phyloP scores from a whole-genome alignment of 1,140 invertebrate species.

The Mamestra configurata region DNA sequence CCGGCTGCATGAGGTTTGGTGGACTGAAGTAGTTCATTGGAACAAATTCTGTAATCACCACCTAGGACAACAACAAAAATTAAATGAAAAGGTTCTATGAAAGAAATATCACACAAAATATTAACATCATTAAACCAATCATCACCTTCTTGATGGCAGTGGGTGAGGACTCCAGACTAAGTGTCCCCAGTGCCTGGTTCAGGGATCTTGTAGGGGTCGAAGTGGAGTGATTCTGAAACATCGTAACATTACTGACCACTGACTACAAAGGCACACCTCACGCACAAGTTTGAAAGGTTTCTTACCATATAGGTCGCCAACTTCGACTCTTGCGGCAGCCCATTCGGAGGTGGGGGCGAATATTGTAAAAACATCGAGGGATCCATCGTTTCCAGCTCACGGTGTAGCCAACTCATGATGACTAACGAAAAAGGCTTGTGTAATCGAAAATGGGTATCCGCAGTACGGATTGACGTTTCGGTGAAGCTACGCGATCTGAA shows the following conservation, averaged over 20 bases:
- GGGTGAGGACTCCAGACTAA: conserved; percentile 74
- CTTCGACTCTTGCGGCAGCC: conserved; percentile 95
- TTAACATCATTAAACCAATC: conserved; percentile 3
- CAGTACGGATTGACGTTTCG: conserved; percentile 21
- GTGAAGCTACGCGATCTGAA: conserved; percentile 31
- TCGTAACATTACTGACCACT: conserved; percentile 5
- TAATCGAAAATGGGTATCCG: conserved; percentile 10
- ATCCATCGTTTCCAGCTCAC: conserved; percentile 68
- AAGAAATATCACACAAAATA: neutral
- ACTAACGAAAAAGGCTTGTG: conserved; percentile 36
- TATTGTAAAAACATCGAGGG: conserved; percentile 82
- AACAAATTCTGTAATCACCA: conserved; percentile 75
- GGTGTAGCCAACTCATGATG: conserved; percentile 49
- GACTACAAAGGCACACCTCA: neutral
- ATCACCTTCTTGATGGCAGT: conserved; percentile 73
- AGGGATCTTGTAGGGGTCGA: conserved; percentile 72
- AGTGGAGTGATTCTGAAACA: conserved; percentile 74
- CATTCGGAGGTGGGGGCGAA: conserved; percentile 89
- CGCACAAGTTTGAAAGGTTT: conserved; percentile 21
- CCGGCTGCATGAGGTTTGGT: conserved; percentile 67
- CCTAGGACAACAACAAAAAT: conserved; percentile 58
- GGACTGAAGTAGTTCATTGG: conserved; percentile 74
- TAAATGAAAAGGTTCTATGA: neutral
- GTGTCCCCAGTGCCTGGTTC: conserved; percentile 70
- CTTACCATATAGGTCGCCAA: conserved; percentile 94